Evolutionary conservation across 1,140 invertebrate species (phyloP).

Genomic region (Zaprionus inermis): DNA sequence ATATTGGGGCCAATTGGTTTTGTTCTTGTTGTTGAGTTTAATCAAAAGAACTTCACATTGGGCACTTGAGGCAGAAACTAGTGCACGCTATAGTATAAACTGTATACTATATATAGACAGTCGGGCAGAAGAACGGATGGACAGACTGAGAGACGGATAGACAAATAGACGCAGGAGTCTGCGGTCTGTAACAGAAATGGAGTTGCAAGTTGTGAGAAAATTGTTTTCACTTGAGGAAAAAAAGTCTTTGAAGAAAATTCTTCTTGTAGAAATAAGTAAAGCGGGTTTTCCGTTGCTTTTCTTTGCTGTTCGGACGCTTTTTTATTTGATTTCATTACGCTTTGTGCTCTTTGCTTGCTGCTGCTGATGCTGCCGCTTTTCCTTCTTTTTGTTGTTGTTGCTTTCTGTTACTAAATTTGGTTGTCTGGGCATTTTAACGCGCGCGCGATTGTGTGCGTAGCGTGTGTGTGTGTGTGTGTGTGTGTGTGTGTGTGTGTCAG

Average conservation of each 20-base stretch:
- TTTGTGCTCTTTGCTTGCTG: conserved; percentile 40
- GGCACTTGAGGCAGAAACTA: conserved; percentile 59
- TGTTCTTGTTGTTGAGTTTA: conserved; percentile 38
- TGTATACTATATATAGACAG: conserved; percentile 65
- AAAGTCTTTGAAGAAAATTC: conserved; percentile 72
- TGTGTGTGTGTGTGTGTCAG: conserved; percentile 50
- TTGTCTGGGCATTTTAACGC: conserved; percentile 76
- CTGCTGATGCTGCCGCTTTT: not conserved
- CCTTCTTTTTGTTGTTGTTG: conserved; percentile 33
- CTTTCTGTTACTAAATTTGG: conserved; percentile 78
- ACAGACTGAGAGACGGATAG: not conserved
- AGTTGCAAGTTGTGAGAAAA: conserved; percentile 64
- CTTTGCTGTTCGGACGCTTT: conserved; percentile 40
- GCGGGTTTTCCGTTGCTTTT: conserved; percentile 37
- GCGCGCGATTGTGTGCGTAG: conserved; percentile 11
- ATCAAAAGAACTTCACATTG: conserved; percentile 69
- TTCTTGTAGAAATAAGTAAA: conserved; percentile 43
- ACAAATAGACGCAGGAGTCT: not conserved
- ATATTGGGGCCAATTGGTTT: conserved; percentile 63
- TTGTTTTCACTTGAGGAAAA: conserved; percentile 35
- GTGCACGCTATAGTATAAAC: conserved; percentile 16
- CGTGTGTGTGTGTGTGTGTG: conserved; percentile 10
- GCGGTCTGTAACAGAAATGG: conserved; percentile 20
- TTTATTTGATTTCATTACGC: conserved; percentile 80
- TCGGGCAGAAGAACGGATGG: not conserved